Base-by-base conservation (phyloP, 2,797 vertebrate genomes). In the Alcedo quadribrachys region DNA sequence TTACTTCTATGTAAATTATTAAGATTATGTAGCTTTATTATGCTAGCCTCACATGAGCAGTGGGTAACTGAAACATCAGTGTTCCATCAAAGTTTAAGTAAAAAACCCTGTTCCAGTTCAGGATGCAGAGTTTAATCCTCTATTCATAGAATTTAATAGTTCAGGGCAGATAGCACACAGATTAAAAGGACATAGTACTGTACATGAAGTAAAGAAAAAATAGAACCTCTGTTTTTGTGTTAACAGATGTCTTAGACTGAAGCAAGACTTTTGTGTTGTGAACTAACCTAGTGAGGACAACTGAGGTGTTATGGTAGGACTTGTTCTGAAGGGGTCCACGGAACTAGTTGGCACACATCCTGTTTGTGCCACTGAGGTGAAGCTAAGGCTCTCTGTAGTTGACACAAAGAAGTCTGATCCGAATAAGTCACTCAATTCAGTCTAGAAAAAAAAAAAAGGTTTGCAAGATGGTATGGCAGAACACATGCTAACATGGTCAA, bases 281-380 rank as follows among this genome's bases (percentile, higher is more conserved):
- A 68, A 98, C 97, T 97, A 98, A 99, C 99, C 99, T 97, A 98
- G 92, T 92, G 95, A 92, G 35, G 90, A 63, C 85, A 98, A 61
- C 66, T 97, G 84, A 81, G 97, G 8, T 27, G 96, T 55, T 87
- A 87, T 78, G 58, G 96, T 63, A 33, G 96, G 62, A 60, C 79
- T 81, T 32, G 81, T 93, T 96, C 96, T 98, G 97, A 99, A 99
- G 65, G 98, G 86, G 54, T 98, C 97, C 82, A 96, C 79, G 63
- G 98, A 93, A 75, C 78, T 97, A 54, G 96, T 57, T 13, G 92
- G 79, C 12, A 90, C 77, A 15, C 85, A 75, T 74, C 82, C 70
- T 66, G 97, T 81, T 10, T 97, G 97, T 90, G 66, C 43, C 24
- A 81, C 71, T 43, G 96, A 73, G 2, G 50, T 92, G 83, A 97